Base-by-base conservation (phyloP, 1,140 invertebrate genomes). In the Drosophila murphyi region DNA sequence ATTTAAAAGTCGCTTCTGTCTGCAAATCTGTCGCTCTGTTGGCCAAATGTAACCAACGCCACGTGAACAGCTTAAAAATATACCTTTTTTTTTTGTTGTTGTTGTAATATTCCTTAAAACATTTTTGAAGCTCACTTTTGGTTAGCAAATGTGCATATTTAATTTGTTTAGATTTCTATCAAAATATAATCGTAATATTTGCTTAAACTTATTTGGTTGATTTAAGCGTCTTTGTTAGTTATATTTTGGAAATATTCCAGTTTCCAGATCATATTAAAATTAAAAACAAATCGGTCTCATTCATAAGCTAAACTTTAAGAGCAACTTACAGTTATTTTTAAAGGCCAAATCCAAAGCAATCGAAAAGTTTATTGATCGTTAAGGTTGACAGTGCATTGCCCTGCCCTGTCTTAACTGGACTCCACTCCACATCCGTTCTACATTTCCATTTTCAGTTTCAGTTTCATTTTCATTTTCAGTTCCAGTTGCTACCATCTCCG, bases 1-100 rank as follows among this genome's bases (percentile, higher is more conserved):
- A 70, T 70, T 75, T 70, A 75, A 75, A 70, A 63, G 35, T 69
- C 43, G 50, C 57, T 54, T 52, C 72, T 71, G 65, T 55, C 69
- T 57, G 60, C 60, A 55, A 63, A 74, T 56, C 31, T 61, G 54
- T 61, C 55, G 54, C 43, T 60, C 72, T 28, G 60, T 47, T 48
- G 41, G 5, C 43, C 62, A 62, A 48, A 62, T 55, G 39, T 57
- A 62, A 76, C 31, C 3, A 35, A 34, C 31, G 54, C 69, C 69
- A 76, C 52, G 43, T 65, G 79, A 60, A 37, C 28, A 50, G 12
- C 62, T 72, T 78, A 28, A 62, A 76, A 76, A 50, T 35, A 2
- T 39, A 8, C 20, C 20, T 37, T 52, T 29, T 29, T 56, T 29
- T 56, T 32, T 60, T 48, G 6, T 60, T 6, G 2, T 37, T 20